Evolutionary conservation across 2,888 invertebrate genomes (phyloP), one percentile per base, ranked within the genome.

Genomic region (Nymphalis polychloros): DNA sequence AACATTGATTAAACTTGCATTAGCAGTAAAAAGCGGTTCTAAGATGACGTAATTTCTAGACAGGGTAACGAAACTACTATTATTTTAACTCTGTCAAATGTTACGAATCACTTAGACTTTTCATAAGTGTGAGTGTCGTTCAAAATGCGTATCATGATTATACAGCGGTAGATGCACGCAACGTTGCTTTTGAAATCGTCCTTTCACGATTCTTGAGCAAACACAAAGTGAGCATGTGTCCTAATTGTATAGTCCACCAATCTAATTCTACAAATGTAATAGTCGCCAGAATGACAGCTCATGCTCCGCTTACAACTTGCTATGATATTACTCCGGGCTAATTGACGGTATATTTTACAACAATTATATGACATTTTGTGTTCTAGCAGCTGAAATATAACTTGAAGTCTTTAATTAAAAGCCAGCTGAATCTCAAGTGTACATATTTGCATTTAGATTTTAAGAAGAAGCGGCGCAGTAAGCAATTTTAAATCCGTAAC

Each of bases 181-280:
- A 81, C 84, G 82, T 79, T 86, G 88, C 79, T 78, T 87, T 85
- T 78, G 75, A 82, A 87, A 84, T 85, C 79, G 79, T 80, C 73
- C 81, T 85, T 91, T 89, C 89, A 88, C 83, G 88, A 86, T 76
- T 84, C 84, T 82, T 88, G 88, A 84, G 81, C 89, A 92, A 86
- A 89, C 79, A 90, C 87, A 92, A 90, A 88, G 87, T 85, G 78
- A 82, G 83, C 85, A 84, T 84, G 85, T 86, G 85, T 84, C 82
- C 82, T 88, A 90, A 90, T 90, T 83, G 87, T 78, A 84, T 74
- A 78, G 70, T 76, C 63, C 64, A 71, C 19, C 71, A 48, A 80
- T 82, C 80, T 82, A 84, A 86, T 85, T 82, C 82, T 78, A 81
- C 76, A 79, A 84, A 86, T 84, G 84, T 84, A 63, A 84, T 76